phyloP scores from a whole-genome alignment of 2,888 invertebrate genomes.

The Myathropa florea region DNA sequence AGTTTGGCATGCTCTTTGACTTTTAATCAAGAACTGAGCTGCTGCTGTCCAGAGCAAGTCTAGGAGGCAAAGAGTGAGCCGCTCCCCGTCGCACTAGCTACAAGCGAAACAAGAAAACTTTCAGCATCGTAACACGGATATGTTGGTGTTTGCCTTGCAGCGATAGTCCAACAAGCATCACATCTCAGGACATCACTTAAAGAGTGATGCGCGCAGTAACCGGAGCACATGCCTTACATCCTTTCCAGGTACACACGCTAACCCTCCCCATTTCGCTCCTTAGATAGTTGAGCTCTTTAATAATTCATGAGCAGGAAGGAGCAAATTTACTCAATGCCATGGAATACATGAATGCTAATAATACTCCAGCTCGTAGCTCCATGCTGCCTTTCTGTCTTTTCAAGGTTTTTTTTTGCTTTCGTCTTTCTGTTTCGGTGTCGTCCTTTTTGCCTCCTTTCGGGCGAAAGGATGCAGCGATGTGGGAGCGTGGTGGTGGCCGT shows the following conservation, averaged over 20 bases:
- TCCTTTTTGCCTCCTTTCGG: conserved; percentile 13
- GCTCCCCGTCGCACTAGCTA: neutral
- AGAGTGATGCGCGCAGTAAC: neutral
- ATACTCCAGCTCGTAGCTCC: conserved; percentile 6
- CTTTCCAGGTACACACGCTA: neutral
- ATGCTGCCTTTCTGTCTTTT: conserved; percentile 47
- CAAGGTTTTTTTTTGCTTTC: neutral
- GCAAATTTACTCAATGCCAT: conserved; percentile 67
- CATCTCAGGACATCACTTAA: neutral
- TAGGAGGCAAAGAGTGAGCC: neutral
- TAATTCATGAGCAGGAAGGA: conserved; percentile 60
- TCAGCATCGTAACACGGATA: conserved; percentile 15
- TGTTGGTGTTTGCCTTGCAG: conserved; percentile 2
- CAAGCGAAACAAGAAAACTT: neutral
- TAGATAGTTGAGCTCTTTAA: conserved; percentile 62
- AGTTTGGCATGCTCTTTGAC: conserved; percentile 13
- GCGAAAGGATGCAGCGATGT: conserved; percentile 21
- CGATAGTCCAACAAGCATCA: neutral
- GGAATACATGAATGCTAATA: conserved; percentile 68
- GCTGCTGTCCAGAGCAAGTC: conserved; percentile 26
- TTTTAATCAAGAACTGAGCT: conserved; percentile 20
- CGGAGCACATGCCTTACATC: conserved; percentile 15
- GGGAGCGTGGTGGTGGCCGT: neutral
- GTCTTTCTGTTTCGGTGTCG: neutral
- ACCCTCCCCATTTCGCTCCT: neutral